These are phyloP conservation scores for Upupa epops DNA, from an alignment of 2,113 vertebrate species.

Conservation along the genomic window DNA sequence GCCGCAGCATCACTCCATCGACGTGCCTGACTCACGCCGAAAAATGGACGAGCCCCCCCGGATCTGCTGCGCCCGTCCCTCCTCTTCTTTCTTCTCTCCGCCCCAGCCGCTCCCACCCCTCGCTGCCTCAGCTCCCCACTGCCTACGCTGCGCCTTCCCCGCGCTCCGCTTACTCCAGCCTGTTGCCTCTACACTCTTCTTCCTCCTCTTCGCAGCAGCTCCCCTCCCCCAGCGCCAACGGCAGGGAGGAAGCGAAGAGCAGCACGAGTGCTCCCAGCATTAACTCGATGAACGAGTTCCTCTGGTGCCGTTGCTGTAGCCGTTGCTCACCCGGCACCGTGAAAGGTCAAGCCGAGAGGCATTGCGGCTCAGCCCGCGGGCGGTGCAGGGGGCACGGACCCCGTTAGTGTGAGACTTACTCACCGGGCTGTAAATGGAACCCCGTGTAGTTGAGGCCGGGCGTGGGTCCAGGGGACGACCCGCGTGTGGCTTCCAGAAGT, in stretches of 20 bases:
- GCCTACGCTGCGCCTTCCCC: neutral
- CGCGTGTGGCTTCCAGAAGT: neutral
- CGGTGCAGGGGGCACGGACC: too few relatives aligned
- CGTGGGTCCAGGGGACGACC: neutral
- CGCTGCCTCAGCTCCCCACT: neutral
- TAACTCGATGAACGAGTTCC: neutral
- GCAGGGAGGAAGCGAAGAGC: neutral
- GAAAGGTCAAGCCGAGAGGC: too few relatives aligned
- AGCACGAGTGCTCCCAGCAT: too few relatives aligned
- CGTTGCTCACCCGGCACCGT: accelerated
- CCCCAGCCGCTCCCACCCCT: neutral
- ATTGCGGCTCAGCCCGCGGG: too few relatives aligned
- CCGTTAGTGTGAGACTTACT: neutral
- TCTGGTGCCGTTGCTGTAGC: neutral
- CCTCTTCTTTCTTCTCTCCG: constrained; percentile 5
- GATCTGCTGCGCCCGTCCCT: constrained; percentile 25
- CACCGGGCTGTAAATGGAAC: accelerated
- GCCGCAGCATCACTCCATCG: constrained; percentile 38
- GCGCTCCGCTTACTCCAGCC: neutral
- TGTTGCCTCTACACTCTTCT: neutral
- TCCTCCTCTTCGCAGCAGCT: neutral
- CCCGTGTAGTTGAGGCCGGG: accelerated
- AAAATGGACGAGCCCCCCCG: constrained; percentile 23
- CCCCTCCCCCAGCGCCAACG: neutral
- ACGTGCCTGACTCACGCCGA: constrained; percentile 43